phyloP scores from a whole-genome alignment of 2,888 invertebrate species.

The Charanyca ferruginea region DNA sequence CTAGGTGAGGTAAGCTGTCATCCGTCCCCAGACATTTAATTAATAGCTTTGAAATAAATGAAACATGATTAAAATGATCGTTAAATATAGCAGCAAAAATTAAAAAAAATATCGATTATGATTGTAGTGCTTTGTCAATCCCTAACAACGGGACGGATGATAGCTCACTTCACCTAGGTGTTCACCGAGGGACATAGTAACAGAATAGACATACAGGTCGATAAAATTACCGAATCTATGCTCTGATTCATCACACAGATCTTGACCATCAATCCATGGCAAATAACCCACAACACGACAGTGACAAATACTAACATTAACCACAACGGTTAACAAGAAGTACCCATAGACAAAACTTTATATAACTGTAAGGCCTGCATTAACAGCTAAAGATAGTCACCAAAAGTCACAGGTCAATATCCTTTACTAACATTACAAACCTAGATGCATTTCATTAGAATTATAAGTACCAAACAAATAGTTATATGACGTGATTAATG shows the following conservation, averaged over 20 bases:
- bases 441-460: conserved; percentile 62
- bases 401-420: conserved; percentile 50
- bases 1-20: no score
- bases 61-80: no score
- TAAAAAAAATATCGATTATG: no score
- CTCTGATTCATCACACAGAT: neutral
- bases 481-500: conserved; percentile 42
- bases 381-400: conserved; percentile 15
- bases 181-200: no score
- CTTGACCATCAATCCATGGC: neutral
- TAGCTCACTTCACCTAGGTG: no score
- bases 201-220: no score
- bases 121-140: no score
- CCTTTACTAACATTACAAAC: conserved; percentile 43
- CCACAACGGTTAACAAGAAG: conserved; percentile 17
- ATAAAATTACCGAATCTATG: neutral
- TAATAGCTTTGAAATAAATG: no score
- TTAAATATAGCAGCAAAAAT: no score
- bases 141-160: no score
- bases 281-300: conserved; percentile 19
- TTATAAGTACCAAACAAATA: conserved; percentile 36
- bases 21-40: no score
- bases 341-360: conserved; percentile 12
- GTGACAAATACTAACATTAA: conserved; percentile 34
- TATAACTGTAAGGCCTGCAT: conserved; percentile 29